phyloP scores from a whole-genome alignment of 2,797 vertebrate genomes.

The Molothrus aeneus region DNA sequence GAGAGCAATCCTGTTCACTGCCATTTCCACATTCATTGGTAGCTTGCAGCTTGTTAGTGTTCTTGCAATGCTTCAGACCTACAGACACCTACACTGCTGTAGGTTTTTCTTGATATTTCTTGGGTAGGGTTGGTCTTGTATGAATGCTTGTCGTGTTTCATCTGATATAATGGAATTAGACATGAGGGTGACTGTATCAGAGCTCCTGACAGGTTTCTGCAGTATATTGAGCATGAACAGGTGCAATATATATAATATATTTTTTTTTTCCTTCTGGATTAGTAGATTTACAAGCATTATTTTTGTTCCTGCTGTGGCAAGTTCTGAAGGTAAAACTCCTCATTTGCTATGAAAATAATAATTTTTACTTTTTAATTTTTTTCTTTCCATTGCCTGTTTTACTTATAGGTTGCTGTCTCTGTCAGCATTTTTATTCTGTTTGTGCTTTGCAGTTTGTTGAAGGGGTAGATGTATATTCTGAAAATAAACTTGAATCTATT shows the following conservation, averaged over 20 bases:
- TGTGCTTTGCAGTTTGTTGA: slow-evolving; percentile 69
- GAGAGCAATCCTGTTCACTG: slow-evolving; percentile 73
- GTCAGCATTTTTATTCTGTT: slow-evolving; percentile 76
- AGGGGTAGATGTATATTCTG: slow-evolving; percentile 77
- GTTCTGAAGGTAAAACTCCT: slow-evolving; percentile 21
- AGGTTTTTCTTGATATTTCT: slow-evolving; percentile 56
- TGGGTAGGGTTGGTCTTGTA: slow-evolving; percentile 32
- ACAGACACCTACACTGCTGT: slow-evolving; percentile 20
- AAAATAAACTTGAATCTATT: slow-evolving; percentile 82
- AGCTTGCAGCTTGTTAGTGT: slow-evolving; percentile 63
- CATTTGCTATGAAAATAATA: background rate
- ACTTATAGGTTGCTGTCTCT: slow-evolving; percentile 34
- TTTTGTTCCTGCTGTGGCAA: background rate
- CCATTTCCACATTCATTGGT: slow-evolving; percentile 65
- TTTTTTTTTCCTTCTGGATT: background rate
- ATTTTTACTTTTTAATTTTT: slow-evolving; percentile 50
- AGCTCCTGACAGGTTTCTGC: slow-evolving; percentile 47
- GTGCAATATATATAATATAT: background rate
- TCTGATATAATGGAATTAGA: slow-evolving; percentile 70
- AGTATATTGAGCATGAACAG: slow-evolving; percentile 31
- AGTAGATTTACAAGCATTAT: background rate
- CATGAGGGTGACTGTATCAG: slow-evolving; percentile 51
- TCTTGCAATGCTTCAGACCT: slow-evolving; percentile 51
- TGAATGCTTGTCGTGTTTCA: slow-evolving; percentile 57
- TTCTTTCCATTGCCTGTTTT: slow-evolving; percentile 24